Evolutionary conservation across 1,140 invertebrate genomes (phyloP), one percentile per base, ranked within the genome.

Genomic region (Trichonephila clavata): DNA sequence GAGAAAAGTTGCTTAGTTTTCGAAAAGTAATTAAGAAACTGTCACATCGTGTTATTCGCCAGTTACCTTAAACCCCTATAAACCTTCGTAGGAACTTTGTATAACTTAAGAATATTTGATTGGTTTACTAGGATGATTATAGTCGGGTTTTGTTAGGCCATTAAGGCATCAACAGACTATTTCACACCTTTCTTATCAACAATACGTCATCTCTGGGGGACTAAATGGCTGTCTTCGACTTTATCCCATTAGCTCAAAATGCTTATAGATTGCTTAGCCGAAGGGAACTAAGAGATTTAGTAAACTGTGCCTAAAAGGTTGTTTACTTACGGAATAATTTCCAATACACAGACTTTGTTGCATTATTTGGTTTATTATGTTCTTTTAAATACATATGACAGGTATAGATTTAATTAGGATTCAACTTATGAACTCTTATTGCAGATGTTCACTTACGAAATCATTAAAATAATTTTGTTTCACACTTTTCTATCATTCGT

Each of bases 1-100:
- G 61, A 63, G 61, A 63, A 63, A 63, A 63, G 61, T 20, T 18
- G 65, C 13, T 68, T 68, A 68, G n/a, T 20, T 68, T 68, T 68
- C 21, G n/a, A 24, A 68, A n/a, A 68, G 21, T 68, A 68, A 68
- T 68, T 68, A 68, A 24, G 65, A 68, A 50, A 68, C 65, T 68
- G 65, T 68, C 65, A 68, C 21, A 68, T 68, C n/a, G 13, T 24
- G 65, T 68, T 68, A 63, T 21, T 63, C 21, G 14, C 61, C 21
- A 20, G 61, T 13, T 21, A 68, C 20, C 65, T n/a, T 68, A 68
- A 68, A 27, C n/a, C n/a, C 21, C n/a, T 24, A 68, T 24, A 21
- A n/a, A 68, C n/a, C n/a, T 24, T 68, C 6, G 21, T 10, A 24
- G n/a, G 16, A 61, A 61, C 60, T 61, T 61, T 21, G 60, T 61